Evolutionary conservation across 2,888 invertebrate genomes (phyloP).

Genomic region (Hetaerina titia): DNA sequence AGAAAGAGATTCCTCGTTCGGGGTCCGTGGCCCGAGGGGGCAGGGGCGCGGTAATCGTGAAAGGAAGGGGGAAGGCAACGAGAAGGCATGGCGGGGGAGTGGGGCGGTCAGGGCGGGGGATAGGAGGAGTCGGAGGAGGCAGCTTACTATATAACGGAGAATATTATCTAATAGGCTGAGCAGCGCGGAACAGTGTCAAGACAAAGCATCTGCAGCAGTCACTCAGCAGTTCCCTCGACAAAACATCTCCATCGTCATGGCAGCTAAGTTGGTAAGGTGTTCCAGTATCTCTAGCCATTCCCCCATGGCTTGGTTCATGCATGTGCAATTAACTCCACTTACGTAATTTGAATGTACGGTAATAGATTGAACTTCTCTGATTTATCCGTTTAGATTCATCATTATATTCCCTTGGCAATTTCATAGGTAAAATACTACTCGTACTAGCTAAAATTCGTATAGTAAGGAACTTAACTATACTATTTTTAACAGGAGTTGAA

Average conservation of each 20-base stretch:
- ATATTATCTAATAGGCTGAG: slow-evolving; percentile 47
- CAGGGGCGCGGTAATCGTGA: not conserved
- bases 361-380: not conserved
- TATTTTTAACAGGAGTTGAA: no score
- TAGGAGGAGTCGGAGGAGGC: not conserved
- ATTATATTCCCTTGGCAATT: not conserved
- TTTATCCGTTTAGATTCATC: not conserved
- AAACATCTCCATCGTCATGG: slow-evolving; percentile 18
- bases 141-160: slow-evolving; percentile 45
- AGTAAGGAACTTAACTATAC: no score
- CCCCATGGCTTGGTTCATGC: not conserved
- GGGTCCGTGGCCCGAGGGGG: slow-evolving; percentile 21
- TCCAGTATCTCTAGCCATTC: not conserved
- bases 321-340: not conserved
- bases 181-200: not conserved
- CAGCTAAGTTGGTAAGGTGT: slow-evolving; percentile 55
- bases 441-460: no score
- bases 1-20: not conserved
- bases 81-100: not conserved
- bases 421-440: not conserved
- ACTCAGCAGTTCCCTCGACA: not conserved
- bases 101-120: not conserved
- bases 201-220: slow-evolving; percentile 41
- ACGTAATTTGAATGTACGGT: not conserved
- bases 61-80: not conserved